Evolutionary conservation across 2,888 invertebrate species (phyloP).

Genomic region (Imbricaverruca yamaguchii): DNA sequence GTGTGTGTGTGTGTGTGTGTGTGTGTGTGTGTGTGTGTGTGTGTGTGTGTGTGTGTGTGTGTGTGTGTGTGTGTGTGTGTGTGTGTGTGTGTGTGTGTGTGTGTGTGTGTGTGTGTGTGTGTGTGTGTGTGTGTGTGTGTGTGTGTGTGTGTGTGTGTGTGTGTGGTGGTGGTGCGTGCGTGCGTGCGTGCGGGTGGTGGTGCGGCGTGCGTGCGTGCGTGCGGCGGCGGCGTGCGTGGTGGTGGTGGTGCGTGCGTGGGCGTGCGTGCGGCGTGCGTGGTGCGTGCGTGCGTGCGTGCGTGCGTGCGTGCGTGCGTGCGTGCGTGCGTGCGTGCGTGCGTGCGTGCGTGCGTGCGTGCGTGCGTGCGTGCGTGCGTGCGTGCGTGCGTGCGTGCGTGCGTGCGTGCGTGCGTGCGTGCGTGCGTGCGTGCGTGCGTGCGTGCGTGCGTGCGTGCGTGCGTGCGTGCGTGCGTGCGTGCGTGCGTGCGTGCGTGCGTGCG

Average conservation of each 20-base stretch:
- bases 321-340: not conserved
- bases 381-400: not conserved
- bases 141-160: conserved; percentile 22
- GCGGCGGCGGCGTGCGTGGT: too few species aligned
- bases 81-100: not conserved
- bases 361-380: not conserved
- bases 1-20: not conserved
- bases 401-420: not conserved
- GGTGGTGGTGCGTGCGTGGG: too few species aligned
- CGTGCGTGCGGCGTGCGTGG: not conserved
- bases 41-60: too few species aligned
- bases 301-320: fast-evolving
- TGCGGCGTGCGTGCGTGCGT: too few species aligned
- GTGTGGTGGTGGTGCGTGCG: not conserved
- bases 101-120: not conserved
- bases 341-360: conserved; percentile 1
- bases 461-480: too few species aligned
- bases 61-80: too few species aligned
- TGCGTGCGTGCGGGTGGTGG: too few species aligned
- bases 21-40: too few species aligned
- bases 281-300: too few species aligned
- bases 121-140: too few species aligned
- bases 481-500: too few species aligned
- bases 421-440: not conserved
- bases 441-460: too few species aligned